These are phyloP conservation scores for Erebia aethiops DNA, from an alignment of 2,888 invertebrate species.

Conservation along the genomic window DNA sequence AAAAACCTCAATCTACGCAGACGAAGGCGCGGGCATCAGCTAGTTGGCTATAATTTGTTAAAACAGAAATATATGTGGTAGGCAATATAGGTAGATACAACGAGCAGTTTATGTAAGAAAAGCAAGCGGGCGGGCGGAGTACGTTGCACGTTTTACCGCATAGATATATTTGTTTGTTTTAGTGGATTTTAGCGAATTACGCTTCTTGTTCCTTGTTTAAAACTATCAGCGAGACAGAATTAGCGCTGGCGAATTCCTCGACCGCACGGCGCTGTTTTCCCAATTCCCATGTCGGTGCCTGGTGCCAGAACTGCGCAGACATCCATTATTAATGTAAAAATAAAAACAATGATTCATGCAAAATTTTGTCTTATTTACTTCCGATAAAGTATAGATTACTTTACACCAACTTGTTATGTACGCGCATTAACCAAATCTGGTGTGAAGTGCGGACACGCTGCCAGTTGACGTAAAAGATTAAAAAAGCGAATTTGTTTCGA, in stretches of 20 bases:
- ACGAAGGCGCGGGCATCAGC: too few species aligned
- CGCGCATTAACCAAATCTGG: constrained; percentile 6
- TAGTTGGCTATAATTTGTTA: too few species aligned
- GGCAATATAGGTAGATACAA: too few species aligned
- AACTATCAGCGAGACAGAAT: constrained; percentile 36
- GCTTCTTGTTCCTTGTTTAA: too few species aligned
- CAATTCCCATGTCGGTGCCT: constrained; percentile 45
- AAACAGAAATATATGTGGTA: too few species aligned
- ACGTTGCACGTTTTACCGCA: too few species aligned
- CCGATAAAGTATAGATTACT: neutral
- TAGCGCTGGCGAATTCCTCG: constrained; percentile 42
- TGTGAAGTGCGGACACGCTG: neutral
- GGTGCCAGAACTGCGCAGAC: constrained; percentile 41
- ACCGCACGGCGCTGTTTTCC: constrained; percentile 35
- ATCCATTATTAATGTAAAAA: constrained; percentile 21
- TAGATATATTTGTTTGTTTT: too few species aligned
- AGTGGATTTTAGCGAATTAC: too few species aligned
- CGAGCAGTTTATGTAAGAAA: too few species aligned
- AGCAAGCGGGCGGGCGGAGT: too few species aligned
- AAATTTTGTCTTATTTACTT: constrained; percentile 4
- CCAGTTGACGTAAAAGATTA: constrained; percentile 3
- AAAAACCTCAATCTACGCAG: too few species aligned
- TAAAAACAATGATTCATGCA: constrained; percentile 13
- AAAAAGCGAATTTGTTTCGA: too few species aligned
- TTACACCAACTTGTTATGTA: neutral